Base-by-base conservation (phyloP, 2,797 vertebrate species). In the Diglossa cyanea region DNA sequence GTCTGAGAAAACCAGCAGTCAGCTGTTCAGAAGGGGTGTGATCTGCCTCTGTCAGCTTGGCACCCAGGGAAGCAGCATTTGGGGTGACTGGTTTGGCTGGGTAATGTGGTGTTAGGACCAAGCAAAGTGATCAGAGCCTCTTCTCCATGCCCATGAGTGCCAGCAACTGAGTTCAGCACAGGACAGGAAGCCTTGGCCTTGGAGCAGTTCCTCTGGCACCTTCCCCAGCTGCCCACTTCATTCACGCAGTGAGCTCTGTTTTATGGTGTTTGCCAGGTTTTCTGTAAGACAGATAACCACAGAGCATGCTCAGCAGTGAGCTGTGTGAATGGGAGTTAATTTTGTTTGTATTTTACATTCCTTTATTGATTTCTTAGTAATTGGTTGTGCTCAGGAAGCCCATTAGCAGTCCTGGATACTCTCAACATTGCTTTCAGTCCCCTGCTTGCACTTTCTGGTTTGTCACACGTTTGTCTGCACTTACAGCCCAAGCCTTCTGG, bases 321-420 rank as follows among this genome's bases (percentile, higher is more conserved):
- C 63, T 63, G 23, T 53, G 44, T 68, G 76, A 90, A 57, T 72
- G 60, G 51, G 39, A 93, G 51, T 53, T 88, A 28, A 37, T 88
- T 90, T 40, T 60, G 33, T 83, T 81, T 75, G 70, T 7, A 21
- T 81, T 86, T 84, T 78, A 62, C 47, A 47, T 6, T 78, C 62
- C 44, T 72, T 51, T 75, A 84, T 86, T 51, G n/a, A 50, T 92
- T 94, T 81, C 45, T 77, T 44, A 51, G 55, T 70, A 51, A n/a
- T 11, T 70, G 58, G 39, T 68, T 68, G 53, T 0, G 1, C 33
- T 78, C 79, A 90, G 70, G 33, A 86, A 75, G 70, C 40, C 73
- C 33, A 21, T 94, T 89, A 95, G 44, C 78, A 94, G 60, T 40
- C 51, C 53, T 81, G 40, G 26, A 8, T 88, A n/a, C 48, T 88